Percentiles rank a stretch among this genome's conserved stretches.
These are phyloP conservation scores for Penaeus vannamei DNA, from an alignment of 1,140 invertebrate genomes.

Conservation along the genomic window DNA sequence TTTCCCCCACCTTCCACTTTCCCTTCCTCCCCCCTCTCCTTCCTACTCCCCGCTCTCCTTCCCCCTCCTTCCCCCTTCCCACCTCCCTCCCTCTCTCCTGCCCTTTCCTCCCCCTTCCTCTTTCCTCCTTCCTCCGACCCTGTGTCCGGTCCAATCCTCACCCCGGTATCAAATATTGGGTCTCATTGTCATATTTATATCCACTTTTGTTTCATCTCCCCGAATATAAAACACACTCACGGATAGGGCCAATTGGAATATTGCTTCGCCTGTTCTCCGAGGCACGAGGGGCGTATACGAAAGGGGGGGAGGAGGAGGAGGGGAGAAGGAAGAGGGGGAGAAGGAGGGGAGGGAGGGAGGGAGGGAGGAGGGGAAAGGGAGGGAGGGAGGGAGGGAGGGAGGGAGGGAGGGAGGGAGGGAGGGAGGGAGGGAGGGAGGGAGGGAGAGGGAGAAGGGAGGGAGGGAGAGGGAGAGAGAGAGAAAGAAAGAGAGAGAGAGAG, in stretches of 20 bases:
- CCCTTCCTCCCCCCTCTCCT: background rate
- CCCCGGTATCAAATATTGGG: slow-evolving; percentile 47
- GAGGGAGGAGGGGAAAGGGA: too few relatives aligned
- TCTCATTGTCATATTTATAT: slow-evolving; percentile 65
- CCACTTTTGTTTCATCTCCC: slow-evolving; percentile 58
- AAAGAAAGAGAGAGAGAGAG: background rate
- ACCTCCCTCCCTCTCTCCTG: background rate
- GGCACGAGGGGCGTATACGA: slow-evolving; percentile 37
- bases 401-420: too few relatives aligned
- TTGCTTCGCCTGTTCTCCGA: slow-evolving; percentile 36
- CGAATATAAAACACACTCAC: slow-evolving; percentile 57
- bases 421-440: background rate
- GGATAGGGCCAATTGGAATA: slow-evolving; percentile 47
- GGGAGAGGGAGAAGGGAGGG: too few relatives aligned
- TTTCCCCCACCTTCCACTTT: too few relatives aligned
- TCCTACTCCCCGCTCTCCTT: background rate
- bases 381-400: background rate
- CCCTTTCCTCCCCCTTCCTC: background rate
- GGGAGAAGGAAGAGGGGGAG: background rate
- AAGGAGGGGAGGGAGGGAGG: too few relatives aligned
- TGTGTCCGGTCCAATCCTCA: slow-evolving; percentile 50
- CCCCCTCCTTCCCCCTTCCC: background rate
- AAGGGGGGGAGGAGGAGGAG: background rate
- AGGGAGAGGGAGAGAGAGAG: too few relatives aligned
- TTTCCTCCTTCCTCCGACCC: too few relatives aligned